Percentiles rank a stretch among this genome's conserved stretches.
Conservation (phyloP, 1,140 invertebrate species). For the Drosophila biarmipes region DNA sequence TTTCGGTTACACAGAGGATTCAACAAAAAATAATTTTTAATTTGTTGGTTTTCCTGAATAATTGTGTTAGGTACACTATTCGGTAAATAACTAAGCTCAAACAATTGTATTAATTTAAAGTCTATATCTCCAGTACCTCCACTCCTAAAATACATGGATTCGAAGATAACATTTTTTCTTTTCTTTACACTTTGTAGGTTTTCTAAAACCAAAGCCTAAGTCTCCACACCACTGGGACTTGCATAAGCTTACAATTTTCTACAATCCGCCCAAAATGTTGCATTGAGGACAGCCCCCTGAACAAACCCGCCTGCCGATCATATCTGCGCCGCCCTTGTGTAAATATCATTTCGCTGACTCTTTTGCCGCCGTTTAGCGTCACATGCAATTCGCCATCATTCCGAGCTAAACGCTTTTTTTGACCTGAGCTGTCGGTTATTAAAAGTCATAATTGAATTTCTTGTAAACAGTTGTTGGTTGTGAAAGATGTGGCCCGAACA, state of each 20-base stretch:
- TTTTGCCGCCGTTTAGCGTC: conserved; percentile 29
- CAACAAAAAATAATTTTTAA: too few species aligned
- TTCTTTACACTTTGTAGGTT: too few species aligned
- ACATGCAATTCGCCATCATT: conserved; percentile 49
- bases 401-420: conserved; percentile 49
- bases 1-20: too few species aligned
- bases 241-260: neutral
- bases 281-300: neutral
- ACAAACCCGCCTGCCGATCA: conserved; percentile 9
- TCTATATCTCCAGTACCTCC: too few species aligned
- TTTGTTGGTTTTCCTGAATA: too few species aligned
- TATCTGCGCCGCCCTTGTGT: conserved; percentile 20
- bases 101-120: too few species aligned
- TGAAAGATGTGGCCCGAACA: conserved; percentile 76
- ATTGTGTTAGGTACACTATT: too few species aligned
- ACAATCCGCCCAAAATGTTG: neutral
- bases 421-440: conserved; percentile 70
- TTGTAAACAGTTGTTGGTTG: conserved; percentile 78
- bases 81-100: too few species aligned
- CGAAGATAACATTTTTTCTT: too few species aligned
- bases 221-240: too few species aligned
- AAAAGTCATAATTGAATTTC: conserved; percentile 84
- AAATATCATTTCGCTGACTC: conserved; percentile 29
- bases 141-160: too few species aligned
- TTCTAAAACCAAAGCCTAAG: too few species aligned